A percentile compares a stretch with the other conserved stretches of the same genome.
Evolutionary conservation across 2,888 invertebrate genomes (phyloP).

Genomic region (Epirrita christyi): DNA sequence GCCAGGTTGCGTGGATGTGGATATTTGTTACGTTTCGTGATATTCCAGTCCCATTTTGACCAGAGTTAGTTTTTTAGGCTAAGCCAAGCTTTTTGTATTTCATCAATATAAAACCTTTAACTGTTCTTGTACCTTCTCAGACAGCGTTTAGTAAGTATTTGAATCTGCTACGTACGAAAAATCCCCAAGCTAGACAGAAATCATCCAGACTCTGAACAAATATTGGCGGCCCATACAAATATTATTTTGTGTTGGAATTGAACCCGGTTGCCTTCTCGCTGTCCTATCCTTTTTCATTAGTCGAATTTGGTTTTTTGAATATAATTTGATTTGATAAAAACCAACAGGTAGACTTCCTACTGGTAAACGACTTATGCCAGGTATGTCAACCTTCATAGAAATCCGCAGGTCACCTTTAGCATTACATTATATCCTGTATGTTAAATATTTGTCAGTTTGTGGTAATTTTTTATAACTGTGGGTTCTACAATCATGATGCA

Average conservation of each 20-base stretch:
- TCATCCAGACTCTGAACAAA: constrained; percentile 4
- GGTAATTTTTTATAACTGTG: neutral
- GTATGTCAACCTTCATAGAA: constrained; percentile 10
- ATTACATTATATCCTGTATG: neutral
- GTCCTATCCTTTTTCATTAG: neutral
- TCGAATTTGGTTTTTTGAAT: too few species aligned
- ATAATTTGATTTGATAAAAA: too few species aligned
- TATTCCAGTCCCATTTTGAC: too few species aligned
- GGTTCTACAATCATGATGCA: neutral
- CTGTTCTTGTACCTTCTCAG: too few species aligned
- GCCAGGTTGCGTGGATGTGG: too few species aligned
- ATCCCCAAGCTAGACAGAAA: neutral
- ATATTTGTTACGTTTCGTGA: too few species aligned
- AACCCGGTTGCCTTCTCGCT: neutral
- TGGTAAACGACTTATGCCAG: neutral
- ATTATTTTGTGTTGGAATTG: neutral
- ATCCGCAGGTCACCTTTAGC: neutral
- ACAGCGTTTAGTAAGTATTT: neutral
- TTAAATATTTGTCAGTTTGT: neutral
- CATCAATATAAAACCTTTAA: too few species aligned
- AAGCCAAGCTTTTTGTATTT: too few species aligned
- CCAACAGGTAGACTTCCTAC: too few species aligned
- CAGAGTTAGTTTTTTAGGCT: too few species aligned
- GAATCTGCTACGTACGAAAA: neutral
- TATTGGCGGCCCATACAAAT: constrained; percentile 1